Evolutionary conservation across 1,140 invertebrate genomes (phyloP).

Genomic region (Drosophila saltans): DNA sequence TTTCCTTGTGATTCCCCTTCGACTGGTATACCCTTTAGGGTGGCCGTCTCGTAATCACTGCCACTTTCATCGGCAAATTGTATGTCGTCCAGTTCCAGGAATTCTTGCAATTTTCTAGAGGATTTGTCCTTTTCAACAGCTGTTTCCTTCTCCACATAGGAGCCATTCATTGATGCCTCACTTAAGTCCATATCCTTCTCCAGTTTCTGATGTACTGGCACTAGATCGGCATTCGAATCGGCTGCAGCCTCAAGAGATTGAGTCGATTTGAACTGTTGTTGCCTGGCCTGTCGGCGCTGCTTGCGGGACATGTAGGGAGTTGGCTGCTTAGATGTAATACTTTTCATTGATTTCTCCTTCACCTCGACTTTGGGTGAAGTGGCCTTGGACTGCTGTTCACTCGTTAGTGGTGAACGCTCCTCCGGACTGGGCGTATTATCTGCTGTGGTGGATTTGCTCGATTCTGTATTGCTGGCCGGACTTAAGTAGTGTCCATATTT

Average conservation of each 20-base stretch:
- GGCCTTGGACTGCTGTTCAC: conserved; percentile 64
- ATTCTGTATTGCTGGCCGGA: conserved; percentile 85
- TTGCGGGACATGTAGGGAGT: conserved; percentile 75
- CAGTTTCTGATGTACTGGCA: conserved; percentile 56
- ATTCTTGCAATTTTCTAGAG: conserved; percentile 74
- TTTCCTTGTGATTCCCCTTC: conserved; percentile 19
- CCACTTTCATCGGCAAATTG: conserved; percentile 84
- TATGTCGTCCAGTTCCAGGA: conserved; percentile 83
- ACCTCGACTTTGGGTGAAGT: conserved; percentile 61
- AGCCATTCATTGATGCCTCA: conserved; percentile 68
- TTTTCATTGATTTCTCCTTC: conserved; percentile 27
- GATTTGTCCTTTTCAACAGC: conserved; percentile 84
- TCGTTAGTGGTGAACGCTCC: conserved; percentile 55
- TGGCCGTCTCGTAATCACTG: conserved; percentile 70
- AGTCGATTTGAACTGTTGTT: conserved; percentile 60
- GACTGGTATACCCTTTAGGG: conserved; percentile 46
- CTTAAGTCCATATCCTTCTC: conserved; percentile 44
- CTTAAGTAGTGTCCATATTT: conserved; percentile 83
- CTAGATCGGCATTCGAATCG: conserved; percentile 37
- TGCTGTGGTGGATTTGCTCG: conserved; percentile 69
- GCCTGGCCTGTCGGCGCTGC: conserved; percentile 64
- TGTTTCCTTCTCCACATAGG: conserved; percentile 84
- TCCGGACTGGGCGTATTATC: conserved; percentile 76
- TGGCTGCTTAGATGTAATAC: conserved; percentile 51
- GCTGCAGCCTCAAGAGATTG: conserved; percentile 30